Percentiles rank a stretch among this genome's conserved stretches.
These are phyloP conservation scores for Scaptomyza graminum DNA, from an alignment of 1,140 invertebrate species.

Conservation along the genomic window DNA sequence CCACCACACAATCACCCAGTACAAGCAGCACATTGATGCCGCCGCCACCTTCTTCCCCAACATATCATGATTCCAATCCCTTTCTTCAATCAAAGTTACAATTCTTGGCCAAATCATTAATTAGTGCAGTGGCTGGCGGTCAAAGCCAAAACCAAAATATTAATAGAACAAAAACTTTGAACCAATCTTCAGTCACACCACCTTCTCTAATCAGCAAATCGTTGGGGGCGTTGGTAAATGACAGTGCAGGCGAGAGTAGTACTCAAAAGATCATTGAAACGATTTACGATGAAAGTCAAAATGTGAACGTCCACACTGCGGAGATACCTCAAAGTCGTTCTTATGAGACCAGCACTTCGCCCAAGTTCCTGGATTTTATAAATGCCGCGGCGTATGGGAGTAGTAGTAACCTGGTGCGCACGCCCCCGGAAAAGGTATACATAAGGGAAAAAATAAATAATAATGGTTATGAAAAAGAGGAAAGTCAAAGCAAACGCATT, in stretches of 20 bases:
- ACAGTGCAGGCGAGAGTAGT: constrained; percentile 43
- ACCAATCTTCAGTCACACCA: constrained; percentile 5
- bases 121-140: constrained; percentile 44
- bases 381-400: constrained; percentile 66
- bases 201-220: constrained; percentile 6
- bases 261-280: constrained; percentile 55
- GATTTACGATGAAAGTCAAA: constrained; percentile 67
- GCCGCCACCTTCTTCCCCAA: constrained; percentile 17
- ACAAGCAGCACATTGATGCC: constrained; percentile 42
- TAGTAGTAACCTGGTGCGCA: constrained; percentile 52
- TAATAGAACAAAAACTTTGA: constrained; percentile 17
- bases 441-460: constrained; percentile 15
- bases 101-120: constrained; percentile 52
- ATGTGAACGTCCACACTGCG: constrained; percentile 57
- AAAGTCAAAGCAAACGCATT: constrained; percentile 60
- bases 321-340: constrained; percentile 50
- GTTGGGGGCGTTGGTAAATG: constrained; percentile 42
- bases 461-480: constrained; percentile 13
- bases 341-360: constrained; percentile 54
- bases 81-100: constrained; percentile 70
- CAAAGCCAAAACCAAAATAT: constrained; percentile 27
- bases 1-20: constrained; percentile 50
- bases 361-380: constrained; percentile 64
- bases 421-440: constrained; percentile 31
- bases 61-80: constrained; percentile 65